phyloP scores from a whole-genome alignment of 2,113 vertebrate species.

The Pipra filicauda region DNA sequence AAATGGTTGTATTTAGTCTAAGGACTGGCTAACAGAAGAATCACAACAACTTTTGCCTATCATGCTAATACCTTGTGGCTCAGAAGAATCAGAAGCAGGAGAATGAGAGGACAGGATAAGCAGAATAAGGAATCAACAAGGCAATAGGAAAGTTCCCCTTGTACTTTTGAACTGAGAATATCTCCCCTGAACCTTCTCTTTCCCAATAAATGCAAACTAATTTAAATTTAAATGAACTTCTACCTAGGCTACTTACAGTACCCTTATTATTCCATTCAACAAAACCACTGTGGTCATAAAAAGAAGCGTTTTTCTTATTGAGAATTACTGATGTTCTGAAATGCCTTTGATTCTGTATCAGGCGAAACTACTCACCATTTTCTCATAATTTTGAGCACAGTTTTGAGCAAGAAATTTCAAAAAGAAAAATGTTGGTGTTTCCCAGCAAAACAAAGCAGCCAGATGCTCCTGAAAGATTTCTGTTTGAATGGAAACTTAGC shows the following conservation, averaged over 20 bases:
- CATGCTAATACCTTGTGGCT: not conserved
- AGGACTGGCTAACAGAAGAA: not conserved
- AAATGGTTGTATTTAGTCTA: not conserved
- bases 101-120: not conserved
- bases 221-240: not conserved
- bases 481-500: not conserved
- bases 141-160: not conserved
- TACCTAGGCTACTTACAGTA: not conserved
- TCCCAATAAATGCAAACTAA: not conserved
- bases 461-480: not conserved
- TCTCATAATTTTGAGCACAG: not conserved
- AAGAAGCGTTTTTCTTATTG: not conserved
- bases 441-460: not conserved
- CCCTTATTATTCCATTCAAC: not conserved
- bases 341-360: not conserved
- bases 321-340: not conserved
- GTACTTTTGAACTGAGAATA: not conserved
- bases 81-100: constrained; percentile 16
- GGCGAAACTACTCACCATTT: not conserved
- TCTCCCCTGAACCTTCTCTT: not conserved
- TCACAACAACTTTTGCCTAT: not conserved
- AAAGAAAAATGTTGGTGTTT: not conserved
- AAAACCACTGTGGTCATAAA: not conserved
- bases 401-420: not conserved
- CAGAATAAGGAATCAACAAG: not conserved